Percentiles rank a stretch among this genome's conserved stretches.
Evolutionary conservation across 2,797 vertebrate species (phyloP).

Genomic region (Poecile montanus): DNA sequence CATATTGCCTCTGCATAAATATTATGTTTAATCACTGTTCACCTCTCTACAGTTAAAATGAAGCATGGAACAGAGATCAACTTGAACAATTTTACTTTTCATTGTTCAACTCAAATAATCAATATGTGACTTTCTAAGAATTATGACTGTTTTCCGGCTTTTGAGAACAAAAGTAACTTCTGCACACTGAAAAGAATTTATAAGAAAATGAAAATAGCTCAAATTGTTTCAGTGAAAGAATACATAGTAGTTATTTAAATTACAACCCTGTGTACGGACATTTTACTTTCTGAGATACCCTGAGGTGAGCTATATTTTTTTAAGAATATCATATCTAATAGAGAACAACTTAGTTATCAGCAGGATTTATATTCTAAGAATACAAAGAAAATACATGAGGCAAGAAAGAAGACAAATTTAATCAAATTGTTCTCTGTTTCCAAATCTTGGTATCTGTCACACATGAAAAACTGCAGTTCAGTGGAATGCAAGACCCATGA

Average conservation of each 20-base stretch:
- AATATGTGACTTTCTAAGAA: background rate
- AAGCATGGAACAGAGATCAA: background rate
- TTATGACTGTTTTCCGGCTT: background rate
- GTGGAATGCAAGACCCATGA: background rate
- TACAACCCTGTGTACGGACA: background rate
- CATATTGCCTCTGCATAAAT: background rate
- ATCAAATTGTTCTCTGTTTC: constrained; percentile 9
- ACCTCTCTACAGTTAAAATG: background rate
- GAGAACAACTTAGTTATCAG: background rate
- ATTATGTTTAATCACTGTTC: background rate
- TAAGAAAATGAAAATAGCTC: background rate
- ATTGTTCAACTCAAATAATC: background rate
- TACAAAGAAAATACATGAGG: background rate
- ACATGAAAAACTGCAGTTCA: background rate
- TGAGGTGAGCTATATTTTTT: background rate
- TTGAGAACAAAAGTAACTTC: constrained; percentile 11
- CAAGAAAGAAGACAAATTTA: background rate
- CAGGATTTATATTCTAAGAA: background rate
- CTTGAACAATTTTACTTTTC: background rate
- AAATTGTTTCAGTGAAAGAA: background rate
- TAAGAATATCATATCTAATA: background rate
- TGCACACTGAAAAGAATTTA: background rate
- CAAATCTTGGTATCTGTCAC: background rate
- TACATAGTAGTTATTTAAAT: constrained; percentile 7
- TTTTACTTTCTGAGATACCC: constrained; percentile 1